Base-by-base conservation (phyloP, 2,113 vertebrate species). In the Ancistrus triradiatus region DNA sequence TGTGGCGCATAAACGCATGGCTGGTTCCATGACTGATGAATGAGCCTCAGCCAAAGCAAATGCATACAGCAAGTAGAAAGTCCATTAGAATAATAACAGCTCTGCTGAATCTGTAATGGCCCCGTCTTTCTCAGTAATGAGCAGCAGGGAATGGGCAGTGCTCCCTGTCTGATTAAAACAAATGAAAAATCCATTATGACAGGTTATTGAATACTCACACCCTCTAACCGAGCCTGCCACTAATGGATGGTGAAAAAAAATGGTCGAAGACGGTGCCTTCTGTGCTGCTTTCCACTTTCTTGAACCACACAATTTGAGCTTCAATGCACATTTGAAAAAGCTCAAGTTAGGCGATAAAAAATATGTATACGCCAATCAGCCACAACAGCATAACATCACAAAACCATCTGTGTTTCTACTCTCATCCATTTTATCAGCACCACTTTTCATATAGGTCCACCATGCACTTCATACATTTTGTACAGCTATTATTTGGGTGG, bases 121-220 rank as follows among this genome's bases (percentile, higher is more conserved):
- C 28, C 33, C 28, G 15, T 61, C 47, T 67, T 63, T 28, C 63
- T 42, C 27, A 48, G 55, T 50, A 71, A 57, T 68, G 57, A 63
- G 47, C 51, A 67, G 68, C 43, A 58, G 46, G 61, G 53, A 72
- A 67, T 38, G 60, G 64, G 33, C 69, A 68, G 25, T 42, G 56
- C 43, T 46, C 24, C 28, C 27, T 59, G 53, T 62, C 58, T 77
- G 68, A 68, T 77, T 71, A 61, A 71, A 77, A 71, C 59, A 73
- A 74, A 77, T 64, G 63, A 76, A 76, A 74, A 59, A 19, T 68
- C 70, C 64, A 74, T 77, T 74, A 74, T 61, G 46, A 75, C 50
- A 42, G 25, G 38, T 42, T 18, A 66, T n/a, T 60, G 60, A 71
- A 73, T 22, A 69, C 52, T 31, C 48, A 21, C 59, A 55, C 43